Conservation (phyloP, 1,140 invertebrate species). For the Mercenaria mercenaria region DNA sequence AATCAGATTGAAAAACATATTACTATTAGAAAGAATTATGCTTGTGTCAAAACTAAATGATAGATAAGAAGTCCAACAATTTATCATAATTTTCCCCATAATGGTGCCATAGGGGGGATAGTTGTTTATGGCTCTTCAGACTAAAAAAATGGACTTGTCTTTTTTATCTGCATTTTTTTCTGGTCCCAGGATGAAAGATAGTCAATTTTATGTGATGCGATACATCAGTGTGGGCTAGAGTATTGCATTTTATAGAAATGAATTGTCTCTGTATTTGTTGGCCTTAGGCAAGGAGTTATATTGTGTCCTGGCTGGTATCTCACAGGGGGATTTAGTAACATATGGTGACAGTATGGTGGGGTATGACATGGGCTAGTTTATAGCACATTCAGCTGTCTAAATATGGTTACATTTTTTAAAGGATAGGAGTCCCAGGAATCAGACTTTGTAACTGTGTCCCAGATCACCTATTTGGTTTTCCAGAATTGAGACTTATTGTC, state of each 20-base stretch:
- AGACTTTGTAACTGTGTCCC: too few relatives aligned
- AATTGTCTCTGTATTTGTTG: not conserved
- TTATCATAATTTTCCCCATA: slow-evolving; percentile 16
- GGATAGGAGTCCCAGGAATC: too few relatives aligned
- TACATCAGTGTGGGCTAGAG: not conserved
- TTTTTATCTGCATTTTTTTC: not conserved
- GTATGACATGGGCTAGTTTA: not conserved
- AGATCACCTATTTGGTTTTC: too few relatives aligned
- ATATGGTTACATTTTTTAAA: not conserved
- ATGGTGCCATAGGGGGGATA: not conserved
- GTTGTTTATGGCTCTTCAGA: not conserved
- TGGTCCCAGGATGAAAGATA: not conserved
- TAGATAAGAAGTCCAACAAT: slow-evolving; percentile 41
- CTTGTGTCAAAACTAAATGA: slow-evolving; percentile 49
- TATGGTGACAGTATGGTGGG: not conserved
- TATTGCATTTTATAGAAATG: not conserved
- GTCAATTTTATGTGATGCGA: not conserved
- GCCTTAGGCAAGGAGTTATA: not conserved
- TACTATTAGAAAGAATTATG: slow-evolving; percentile 57
- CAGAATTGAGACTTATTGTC: too few relatives aligned
- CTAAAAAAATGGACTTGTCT: not conserved
- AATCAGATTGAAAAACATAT: slow-evolving; percentile 61
- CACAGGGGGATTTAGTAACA: not conserved
- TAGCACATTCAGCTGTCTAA: not conserved
- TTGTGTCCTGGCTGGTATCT: not conserved